Conservation (phyloP, 1,140 invertebrate species). For the Medauroidea extradentata region DNA sequence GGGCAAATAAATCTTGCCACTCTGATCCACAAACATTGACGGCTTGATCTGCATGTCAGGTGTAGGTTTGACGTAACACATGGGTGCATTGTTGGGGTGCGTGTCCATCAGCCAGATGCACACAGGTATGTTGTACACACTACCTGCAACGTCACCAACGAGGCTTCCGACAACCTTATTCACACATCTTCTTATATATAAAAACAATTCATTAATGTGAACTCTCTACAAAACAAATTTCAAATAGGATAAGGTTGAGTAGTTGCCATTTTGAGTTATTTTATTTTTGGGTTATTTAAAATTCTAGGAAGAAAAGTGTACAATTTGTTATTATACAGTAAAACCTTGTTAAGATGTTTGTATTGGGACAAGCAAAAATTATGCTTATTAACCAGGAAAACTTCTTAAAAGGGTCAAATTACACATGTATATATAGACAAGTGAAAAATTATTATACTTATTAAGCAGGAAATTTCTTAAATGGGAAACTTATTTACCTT, state of each 20-base stretch:
- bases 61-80: constrained; percentile 96
- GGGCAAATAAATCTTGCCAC: constrained; percentile 94
- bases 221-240: not conserved
- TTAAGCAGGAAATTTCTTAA: too few relatives aligned
- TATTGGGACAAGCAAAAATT: too few relatives aligned
- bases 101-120: constrained; percentile 95
- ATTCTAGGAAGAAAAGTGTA: too few relatives aligned
- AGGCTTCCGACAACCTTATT: not conserved
- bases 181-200: not conserved
- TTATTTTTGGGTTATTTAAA: too few relatives aligned
- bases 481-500: too few relatives aligned
- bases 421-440: too few relatives aligned
- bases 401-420: too few relatives aligned
- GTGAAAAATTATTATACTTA: too few relatives aligned
- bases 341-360: too few relatives aligned
- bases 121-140: constrained; percentile 93
- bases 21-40: constrained; percentile 90
- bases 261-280: too few relatives aligned
- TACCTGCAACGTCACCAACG: constrained; percentile 49
- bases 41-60: constrained; percentile 92
- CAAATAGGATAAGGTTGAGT: not conserved
- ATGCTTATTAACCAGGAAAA: too few relatives aligned
- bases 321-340: too few relatives aligned
- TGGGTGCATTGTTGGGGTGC: constrained; percentile 95
- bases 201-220: not conserved